Evolutionary conservation across 2,888 invertebrate species (phyloP).

Genomic region (Callimorpha dominula): DNA sequence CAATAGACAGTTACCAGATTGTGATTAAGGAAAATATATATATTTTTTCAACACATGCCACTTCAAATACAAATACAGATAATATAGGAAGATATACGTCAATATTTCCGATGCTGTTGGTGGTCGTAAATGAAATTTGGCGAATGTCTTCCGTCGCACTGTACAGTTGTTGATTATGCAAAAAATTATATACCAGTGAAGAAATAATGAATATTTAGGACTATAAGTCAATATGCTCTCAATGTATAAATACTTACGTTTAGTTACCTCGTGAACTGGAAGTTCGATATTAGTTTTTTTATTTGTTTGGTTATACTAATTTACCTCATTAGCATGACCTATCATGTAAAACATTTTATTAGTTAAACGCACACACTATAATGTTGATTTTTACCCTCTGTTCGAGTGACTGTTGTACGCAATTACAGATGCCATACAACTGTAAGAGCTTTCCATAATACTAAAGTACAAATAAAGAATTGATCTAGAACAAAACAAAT

Average conservation of each 20-base stretch:
- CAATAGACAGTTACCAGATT: constrained; percentile 84
- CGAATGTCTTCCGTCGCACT: constrained; percentile 54
- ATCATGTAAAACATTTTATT: constrained; percentile 72
- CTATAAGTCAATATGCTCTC: constrained; percentile 81
- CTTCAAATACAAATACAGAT: constrained; percentile 45
- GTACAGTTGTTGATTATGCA: constrained; percentile 71
- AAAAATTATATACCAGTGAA: constrained; percentile 79
- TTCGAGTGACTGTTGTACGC: constrained; percentile 36
- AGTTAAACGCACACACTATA: constrained; percentile 57
- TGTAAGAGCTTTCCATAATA: constrained; percentile 17
- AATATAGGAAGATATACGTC: constrained; percentile 28
- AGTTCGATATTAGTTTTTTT: constrained; percentile 78
- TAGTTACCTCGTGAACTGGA: constrained; percentile 85
- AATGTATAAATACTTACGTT: constrained; percentile 76
- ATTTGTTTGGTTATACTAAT: constrained; percentile 67
- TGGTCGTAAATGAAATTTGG: constrained; percentile 26
- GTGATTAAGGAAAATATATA: constrained; percentile 76
- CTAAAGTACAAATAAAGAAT: constrained; percentile 53
- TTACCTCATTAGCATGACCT: constrained; percentile 82
- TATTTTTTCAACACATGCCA: constrained; percentile 74
- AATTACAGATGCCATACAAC: constrained; percentile 35
- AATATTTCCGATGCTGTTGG: constrained; percentile 12
- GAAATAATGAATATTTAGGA: constrained; percentile 70
- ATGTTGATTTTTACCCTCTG: constrained; percentile 53
- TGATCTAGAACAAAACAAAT: constrained; percentile 45